These are phyloP conservation scores for Trichechus manatus DNA, from an alignment of 2,113 vertebrate genomes.

Conservation along the genomic window DNA sequence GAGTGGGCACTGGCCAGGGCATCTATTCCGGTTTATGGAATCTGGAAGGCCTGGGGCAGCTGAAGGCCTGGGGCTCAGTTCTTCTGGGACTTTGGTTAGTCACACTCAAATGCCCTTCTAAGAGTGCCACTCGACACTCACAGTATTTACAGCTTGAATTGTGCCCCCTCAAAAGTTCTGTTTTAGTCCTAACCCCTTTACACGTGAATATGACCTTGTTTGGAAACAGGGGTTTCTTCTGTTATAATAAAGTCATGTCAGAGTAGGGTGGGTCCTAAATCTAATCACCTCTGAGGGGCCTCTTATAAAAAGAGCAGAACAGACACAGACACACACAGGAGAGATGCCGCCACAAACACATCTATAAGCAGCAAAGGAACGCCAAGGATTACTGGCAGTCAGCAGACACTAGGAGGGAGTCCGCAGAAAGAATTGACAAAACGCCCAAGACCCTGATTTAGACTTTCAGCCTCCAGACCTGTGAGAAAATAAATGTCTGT, in stretches of 20 bases:
- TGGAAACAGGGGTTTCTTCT: background rate
- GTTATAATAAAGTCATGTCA: too few species aligned
- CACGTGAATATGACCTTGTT: background rate
- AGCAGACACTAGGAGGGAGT: background rate
- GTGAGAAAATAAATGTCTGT: background rate
- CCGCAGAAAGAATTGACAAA: background rate
- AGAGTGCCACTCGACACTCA: accelerated
- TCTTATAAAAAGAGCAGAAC: background rate
- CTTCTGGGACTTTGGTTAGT: background rate
- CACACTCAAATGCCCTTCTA: background rate
- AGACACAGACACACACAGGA: background rate
- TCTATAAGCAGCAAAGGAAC: background rate
- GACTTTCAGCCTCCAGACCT: background rate
- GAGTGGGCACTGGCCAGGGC: background rate
- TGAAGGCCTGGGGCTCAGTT: background rate
- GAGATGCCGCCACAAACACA: background rate
- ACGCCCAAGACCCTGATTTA: background rate
- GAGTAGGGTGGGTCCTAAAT: background rate
- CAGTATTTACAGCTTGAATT: background rate
- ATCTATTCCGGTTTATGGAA: background rate
- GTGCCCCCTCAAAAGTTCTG: background rate
- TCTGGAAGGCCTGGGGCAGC: background rate
- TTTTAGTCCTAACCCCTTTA: background rate
- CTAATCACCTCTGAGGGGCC: background rate
- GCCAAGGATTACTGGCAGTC: background rate